phyloP scores from a whole-genome alignment of 2,797 vertebrate genomes.

The Malurus leucopterus region DNA sequence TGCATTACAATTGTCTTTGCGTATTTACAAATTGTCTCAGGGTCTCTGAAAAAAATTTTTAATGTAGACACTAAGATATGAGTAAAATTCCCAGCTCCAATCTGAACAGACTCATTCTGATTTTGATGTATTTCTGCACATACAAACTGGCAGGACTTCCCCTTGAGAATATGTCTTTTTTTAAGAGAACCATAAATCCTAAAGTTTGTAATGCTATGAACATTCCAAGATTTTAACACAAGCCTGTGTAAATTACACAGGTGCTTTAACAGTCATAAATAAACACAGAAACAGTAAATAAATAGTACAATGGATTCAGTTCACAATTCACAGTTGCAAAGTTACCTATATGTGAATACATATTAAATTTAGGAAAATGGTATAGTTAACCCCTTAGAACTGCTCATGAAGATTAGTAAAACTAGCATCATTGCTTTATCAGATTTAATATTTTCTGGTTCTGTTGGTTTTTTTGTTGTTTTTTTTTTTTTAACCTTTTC shows the following conservation, averaged over 20 bases:
- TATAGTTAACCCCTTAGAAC: not conserved
- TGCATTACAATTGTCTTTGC: not conserved
- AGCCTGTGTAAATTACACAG: not conserved
- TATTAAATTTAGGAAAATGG: not conserved
- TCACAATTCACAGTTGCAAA: not conserved
- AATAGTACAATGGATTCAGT: not conserved
- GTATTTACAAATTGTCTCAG: not conserved
- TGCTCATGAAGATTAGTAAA: not conserved
- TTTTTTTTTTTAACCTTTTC: not conserved
- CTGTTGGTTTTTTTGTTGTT: no score
- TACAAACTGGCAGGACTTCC: not conserved
- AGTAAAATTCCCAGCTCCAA: not conserved
- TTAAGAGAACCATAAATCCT: not conserved
- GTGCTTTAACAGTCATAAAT: not conserved
- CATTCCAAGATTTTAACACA: not conserved
- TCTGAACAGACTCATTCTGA: not conserved
- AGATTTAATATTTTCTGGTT: not conserved
- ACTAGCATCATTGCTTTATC: not conserved
- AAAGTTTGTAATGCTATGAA: not conserved
- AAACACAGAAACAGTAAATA: not conserved
- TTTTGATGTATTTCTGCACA: not conserved
- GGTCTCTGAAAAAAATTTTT: not conserved
- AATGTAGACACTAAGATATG: not conserved
- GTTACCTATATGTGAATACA: fast-evolving
- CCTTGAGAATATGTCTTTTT: not conserved